Evolutionary conservation across 2,113 vertebrate genomes (phyloP).

Genomic region (Epinephelus cyanopodus): DNA sequence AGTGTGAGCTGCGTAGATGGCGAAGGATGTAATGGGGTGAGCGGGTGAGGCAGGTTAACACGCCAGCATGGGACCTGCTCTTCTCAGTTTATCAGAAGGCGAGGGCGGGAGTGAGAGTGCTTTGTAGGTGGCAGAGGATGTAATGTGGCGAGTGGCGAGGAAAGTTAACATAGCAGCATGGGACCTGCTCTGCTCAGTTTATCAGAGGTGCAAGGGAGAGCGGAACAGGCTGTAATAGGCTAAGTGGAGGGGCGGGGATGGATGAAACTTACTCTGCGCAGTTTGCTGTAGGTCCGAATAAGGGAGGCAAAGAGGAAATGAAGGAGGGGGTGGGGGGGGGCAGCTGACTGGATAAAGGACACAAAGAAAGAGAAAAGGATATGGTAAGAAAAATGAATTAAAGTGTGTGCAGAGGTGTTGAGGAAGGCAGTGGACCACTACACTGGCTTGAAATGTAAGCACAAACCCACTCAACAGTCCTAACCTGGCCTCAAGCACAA

Average conservation of each 20-base stretch:
- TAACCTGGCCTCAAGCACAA: neutral
- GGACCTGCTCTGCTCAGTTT: slow-evolving; percentile 49
- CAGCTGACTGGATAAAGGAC: neutral
- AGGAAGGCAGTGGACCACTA: neutral
- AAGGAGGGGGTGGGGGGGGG: neutral
- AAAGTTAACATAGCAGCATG: slow-evolving; percentile 58
- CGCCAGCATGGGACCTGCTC: slow-evolving; percentile 57
- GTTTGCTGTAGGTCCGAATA: slow-evolving; percentile 11
- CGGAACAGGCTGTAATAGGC: slow-evolving; percentile 17
- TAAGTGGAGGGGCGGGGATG: slow-evolving; percentile 38
- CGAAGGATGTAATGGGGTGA: slow-evolving; percentile 59
- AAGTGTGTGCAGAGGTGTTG: neutral
- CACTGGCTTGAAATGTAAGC: neutral
- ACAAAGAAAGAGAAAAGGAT: neutral
- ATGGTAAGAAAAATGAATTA: neutral
- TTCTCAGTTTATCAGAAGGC: slow-evolving; percentile 53
- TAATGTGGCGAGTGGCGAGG: slow-evolving; percentile 23
- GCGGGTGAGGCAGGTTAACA: slow-evolving; percentile 56
- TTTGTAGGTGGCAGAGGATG: slow-evolving; percentile 44
- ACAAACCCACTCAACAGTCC: neutral
- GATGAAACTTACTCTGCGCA: slow-evolving; percentile 31
- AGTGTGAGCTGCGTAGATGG: slow-evolving; percentile 33
- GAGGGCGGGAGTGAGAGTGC: slow-evolving; percentile 18
- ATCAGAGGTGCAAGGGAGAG: slow-evolving; percentile 30
- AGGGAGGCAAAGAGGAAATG: slow-evolving; percentile 1